A percentile compares a stretch with the other conserved stretches of the same genome.
These are phyloP conservation scores for Diarsia mendica DNA, from an alignment of 2,888 invertebrate species.

Conservation along the genomic window DNA sequence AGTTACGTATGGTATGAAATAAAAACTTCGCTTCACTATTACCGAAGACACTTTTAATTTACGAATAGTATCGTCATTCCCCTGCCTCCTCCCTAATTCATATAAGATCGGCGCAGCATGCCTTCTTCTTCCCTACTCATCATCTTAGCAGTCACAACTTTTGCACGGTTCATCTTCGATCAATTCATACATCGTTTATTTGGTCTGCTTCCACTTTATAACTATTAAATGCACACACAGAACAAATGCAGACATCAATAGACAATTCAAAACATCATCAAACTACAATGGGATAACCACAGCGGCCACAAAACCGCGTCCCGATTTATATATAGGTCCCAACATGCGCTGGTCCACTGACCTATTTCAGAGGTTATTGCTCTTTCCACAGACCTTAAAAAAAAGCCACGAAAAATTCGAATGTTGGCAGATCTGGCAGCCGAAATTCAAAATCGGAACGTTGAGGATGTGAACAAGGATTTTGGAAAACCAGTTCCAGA, in stretches of 20 bases:
- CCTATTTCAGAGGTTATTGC: slow-evolving; percentile 46
- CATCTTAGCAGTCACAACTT: neutral
- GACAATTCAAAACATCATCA: slow-evolving; percentile 3
- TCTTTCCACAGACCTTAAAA: slow-evolving; percentile 30
- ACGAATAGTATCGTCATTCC: neutral
- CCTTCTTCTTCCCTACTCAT: neutral
- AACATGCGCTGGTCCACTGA: slow-evolving; percentile 35
- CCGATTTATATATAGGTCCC: slow-evolving; percentile 27
- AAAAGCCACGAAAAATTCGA: neutral
- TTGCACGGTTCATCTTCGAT: too few relatives aligned
- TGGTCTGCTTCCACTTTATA: neutral
- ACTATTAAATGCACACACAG: neutral
- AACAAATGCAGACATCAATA: neutral
- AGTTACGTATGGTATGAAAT: neutral
- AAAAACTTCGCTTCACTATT: neutral
- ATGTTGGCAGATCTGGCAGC: neutral
- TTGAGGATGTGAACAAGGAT: neutral
- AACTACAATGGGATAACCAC: slow-evolving; percentile 29
- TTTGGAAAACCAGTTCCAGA: slow-evolving; percentile 45
- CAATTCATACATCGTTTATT: neutral
- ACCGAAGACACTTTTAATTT: neutral
- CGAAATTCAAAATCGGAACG: slow-evolving; percentile 6
- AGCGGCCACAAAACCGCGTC: slow-evolving; percentile 20
- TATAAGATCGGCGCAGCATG: neutral
- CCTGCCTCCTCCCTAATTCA: neutral